phyloP scores from a whole-genome alignment of 2,888 invertebrate species.

The Linnaemya tessellans region DNA sequence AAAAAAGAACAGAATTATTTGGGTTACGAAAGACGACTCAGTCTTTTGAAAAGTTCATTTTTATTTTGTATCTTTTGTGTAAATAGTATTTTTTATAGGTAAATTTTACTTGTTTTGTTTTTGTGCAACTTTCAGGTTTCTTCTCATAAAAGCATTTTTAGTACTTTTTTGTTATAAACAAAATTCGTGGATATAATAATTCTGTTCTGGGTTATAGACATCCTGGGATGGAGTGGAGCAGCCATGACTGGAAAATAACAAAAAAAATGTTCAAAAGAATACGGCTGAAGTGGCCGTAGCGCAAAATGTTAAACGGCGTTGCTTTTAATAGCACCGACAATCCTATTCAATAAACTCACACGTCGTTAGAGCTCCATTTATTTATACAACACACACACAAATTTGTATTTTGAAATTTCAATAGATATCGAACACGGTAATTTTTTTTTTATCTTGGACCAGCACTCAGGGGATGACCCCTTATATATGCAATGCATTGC shows the following conservation, averaged over 20 bases:
- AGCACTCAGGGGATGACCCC: too few relatives aligned
- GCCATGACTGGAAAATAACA: not conserved
- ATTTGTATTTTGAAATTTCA: too few relatives aligned
- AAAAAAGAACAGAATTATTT: constrained; percentile 23
- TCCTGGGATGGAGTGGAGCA: not conserved
- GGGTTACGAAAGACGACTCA: constrained; percentile 50
- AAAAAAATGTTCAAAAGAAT: not conserved
- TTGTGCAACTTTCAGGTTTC: not conserved
- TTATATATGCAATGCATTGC: too few relatives aligned
- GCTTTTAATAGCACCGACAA: too few relatives aligned
- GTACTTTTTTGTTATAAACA: not conserved
- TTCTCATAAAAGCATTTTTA: constrained; percentile 5
- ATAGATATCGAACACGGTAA: too few relatives aligned
- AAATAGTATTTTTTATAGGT: constrained; percentile 51
- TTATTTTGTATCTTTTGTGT: constrained; percentile 36
- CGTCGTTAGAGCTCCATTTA: too few relatives aligned
- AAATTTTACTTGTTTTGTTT: constrained; percentile 44
- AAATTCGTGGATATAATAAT: not conserved
- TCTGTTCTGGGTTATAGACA: constrained; percentile 1
- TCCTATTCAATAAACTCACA: too few relatives aligned
- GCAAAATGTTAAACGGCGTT: too few relatives aligned
- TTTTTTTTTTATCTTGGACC: too few relatives aligned
- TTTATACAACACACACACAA: too few relatives aligned
- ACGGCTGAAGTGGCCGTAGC: too few relatives aligned
- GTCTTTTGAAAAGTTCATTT: constrained; percentile 48